Conservation (phyloP, 2,888 invertebrate species). For the Phlogophora meticulosa region DNA sequence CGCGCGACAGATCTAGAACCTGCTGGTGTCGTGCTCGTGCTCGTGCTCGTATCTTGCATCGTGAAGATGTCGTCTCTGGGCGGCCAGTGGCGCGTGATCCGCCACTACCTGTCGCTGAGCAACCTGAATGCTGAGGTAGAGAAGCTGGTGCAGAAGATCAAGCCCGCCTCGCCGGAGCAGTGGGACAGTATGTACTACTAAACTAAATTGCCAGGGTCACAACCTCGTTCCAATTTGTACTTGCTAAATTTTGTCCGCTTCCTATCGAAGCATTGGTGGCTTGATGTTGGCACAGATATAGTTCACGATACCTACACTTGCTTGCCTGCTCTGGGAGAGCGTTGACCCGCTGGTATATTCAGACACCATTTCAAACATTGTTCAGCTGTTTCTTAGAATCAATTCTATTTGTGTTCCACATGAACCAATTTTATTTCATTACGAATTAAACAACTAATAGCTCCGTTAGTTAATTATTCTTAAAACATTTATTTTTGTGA, state of each 20-base stretch:
- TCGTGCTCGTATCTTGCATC: background rate
- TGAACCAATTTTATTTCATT: background rate
- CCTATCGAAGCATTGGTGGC: background rate
- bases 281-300: background rate
- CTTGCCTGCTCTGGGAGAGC: background rate
- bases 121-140: constrained; percentile 84
- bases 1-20: constrained; percentile 48
- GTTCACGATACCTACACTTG: too few species aligned
- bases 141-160: constrained; percentile 82
- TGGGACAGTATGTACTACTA: constrained; percentile 84
- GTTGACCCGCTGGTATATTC: constrained; percentile 4
- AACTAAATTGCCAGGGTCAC: background rate
- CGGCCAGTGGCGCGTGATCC: constrained; percentile 85
- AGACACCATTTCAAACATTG: constrained; percentile 2
- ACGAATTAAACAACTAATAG: too few species aligned
- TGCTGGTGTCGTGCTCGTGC: constrained; percentile 6
- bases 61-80: constrained; percentile 83
- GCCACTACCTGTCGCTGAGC: constrained; percentile 83
- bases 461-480: background rate
- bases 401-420: background rate
- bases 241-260: background rate
- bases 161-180: constrained; percentile 81
- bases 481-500: too few species aligned
- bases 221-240: background rate
- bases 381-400: background rate